Percentiles rank a stretch among this genome's conserved stretches.
Evolutionary conservation across 2,797 vertebrate species (phyloP).

Genomic region (Perodicticus potto): DNA sequence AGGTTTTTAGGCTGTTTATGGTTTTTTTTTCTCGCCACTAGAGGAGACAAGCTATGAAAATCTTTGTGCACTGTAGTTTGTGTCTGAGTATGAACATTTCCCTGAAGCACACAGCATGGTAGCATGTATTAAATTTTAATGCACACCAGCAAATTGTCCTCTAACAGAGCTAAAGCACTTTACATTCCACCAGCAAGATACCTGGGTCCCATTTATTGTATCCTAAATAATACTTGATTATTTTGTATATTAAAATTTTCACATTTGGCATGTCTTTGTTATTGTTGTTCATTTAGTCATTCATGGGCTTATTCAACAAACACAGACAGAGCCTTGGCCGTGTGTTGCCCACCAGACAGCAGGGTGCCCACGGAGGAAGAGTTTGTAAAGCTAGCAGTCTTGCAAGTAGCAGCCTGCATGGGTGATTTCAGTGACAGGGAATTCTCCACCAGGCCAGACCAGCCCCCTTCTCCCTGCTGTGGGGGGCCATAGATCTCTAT

Average conservation of each 20-base stretch:
- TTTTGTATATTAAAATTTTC: not conserved
- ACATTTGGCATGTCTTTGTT: not conserved
- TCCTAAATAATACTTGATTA: not conserved
- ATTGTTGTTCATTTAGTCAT: not conserved
- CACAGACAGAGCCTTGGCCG: not conserved
- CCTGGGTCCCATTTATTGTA: not conserved
- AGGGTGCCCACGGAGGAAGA: not conserved
- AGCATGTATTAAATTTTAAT: not conserved
- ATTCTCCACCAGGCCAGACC: not conserved
- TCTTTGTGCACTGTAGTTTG: not conserved
- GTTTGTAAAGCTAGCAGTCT: not conserved
- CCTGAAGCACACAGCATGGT: not conserved
- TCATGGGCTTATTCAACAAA: not conserved
- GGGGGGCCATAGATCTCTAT: not conserved
- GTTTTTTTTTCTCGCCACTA: not conserved
- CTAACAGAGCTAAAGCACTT: slow-evolving; percentile 16
- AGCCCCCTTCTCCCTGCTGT: not conserved
- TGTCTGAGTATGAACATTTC: not conserved
- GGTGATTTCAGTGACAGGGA: not conserved
- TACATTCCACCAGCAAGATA: not conserved
- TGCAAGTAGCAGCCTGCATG: not conserved
- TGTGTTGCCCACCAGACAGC: not conserved
- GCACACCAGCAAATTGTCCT: not conserved
- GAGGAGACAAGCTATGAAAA: not conserved
- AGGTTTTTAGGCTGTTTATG: not conserved